These are phyloP conservation scores for Tiliacea citrago DNA, from an alignment of 2,888 invertebrate genomes.

Conservation along the genomic window DNA sequence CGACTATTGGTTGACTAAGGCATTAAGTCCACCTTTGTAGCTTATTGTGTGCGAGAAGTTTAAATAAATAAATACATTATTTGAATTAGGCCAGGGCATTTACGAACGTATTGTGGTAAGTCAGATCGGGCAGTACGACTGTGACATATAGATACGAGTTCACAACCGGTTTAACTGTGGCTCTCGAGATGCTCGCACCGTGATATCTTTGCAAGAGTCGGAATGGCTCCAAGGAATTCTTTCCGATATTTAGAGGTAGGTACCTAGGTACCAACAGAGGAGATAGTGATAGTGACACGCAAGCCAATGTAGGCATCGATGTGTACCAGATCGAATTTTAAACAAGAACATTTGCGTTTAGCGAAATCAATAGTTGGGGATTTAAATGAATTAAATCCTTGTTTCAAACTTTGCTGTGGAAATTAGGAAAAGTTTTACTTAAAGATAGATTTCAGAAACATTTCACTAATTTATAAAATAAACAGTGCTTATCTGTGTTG, in stretches of 20 bases:
- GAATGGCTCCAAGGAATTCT: slow-evolving; percentile 67
- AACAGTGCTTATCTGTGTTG: slow-evolving; percentile 23
- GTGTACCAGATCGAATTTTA: slow-evolving; percentile 59
- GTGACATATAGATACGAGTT: slow-evolving; percentile 72
- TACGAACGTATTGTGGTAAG: slow-evolving; percentile 58
- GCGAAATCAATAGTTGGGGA: slow-evolving; percentile 32
- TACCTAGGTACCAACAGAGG: slow-evolving; percentile 57
- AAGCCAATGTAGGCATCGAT: slow-evolving; percentile 62
- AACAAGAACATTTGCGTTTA: slow-evolving; percentile 56
- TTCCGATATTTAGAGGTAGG: slow-evolving; percentile 69
- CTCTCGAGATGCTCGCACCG: slow-evolving; percentile 65
- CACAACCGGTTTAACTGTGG: slow-evolving; percentile 71
- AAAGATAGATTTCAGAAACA: neutral
- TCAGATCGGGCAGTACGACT: slow-evolving; percentile 59
- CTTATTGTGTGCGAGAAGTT: no score
- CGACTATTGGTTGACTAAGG: no score
- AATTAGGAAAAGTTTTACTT: neutral
- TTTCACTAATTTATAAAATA: slow-evolving; percentile 11
- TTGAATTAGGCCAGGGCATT: neutral
- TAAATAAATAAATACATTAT: neutral
- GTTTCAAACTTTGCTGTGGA: neutral
- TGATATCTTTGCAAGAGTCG: slow-evolving; percentile 70
- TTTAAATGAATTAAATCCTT: slow-evolving; percentile 5
- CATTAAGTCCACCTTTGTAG: no score
- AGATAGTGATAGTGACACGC: slow-evolving; percentile 70